Conservation (phyloP, 2,888 invertebrate species). For the Apoderus coryli region DNA sequence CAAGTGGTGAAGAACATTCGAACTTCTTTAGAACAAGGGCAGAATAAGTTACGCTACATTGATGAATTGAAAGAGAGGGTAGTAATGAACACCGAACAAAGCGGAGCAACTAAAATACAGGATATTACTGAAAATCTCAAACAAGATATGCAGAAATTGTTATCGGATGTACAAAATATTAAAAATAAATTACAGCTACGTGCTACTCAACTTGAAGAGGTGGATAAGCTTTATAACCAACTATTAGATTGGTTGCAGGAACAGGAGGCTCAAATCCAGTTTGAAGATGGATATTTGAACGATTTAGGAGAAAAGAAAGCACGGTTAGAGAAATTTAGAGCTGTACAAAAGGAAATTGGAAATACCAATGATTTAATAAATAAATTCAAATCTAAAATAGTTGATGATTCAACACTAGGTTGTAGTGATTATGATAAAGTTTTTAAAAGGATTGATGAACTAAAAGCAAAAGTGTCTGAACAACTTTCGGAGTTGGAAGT, state of each 20-base stretch:
- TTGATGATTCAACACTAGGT: slow-evolving; percentile 39
- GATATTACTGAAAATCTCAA: slow-evolving; percentile 83
- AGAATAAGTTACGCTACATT: slow-evolving; percentile 70
- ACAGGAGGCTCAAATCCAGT: slow-evolving; percentile 67
- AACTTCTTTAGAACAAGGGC: slow-evolving; percentile 86
- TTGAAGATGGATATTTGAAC: slow-evolving; percentile 57
- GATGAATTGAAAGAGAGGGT: slow-evolving; percentile 86
- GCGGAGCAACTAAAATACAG: slow-evolving; percentile 77
- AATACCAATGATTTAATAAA: slow-evolving; percentile 66
- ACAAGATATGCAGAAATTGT: slow-evolving; percentile 77
- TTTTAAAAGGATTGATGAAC: slow-evolving; percentile 52
- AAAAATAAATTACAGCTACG: slow-evolving; percentile 60
- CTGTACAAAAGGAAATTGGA: slow-evolving; percentile 67
- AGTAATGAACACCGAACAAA: slow-evolving; percentile 80
- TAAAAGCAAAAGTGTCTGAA: slow-evolving; percentile 49
- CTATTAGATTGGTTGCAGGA: slow-evolving; percentile 81
- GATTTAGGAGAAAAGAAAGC: slow-evolving; percentile 86
- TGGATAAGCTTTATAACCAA: slow-evolving; percentile 69
- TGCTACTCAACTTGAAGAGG: slow-evolving; percentile 70
- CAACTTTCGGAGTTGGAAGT: slow-evolving; percentile 59
- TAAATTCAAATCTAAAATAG: slow-evolving; percentile 57
- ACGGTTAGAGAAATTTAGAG: slow-evolving; percentile 73
- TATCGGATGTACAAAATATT: slow-evolving; percentile 66
- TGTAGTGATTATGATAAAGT: slow-evolving; percentile 54
- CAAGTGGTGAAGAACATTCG: slow-evolving; percentile 76